Percentiles rank a stretch among this genome's conserved stretches.
These are phyloP conservation scores for Campoletis raptor DNA, from an alignment of 2,888 invertebrate species.

Conservation along the genomic window DNA sequence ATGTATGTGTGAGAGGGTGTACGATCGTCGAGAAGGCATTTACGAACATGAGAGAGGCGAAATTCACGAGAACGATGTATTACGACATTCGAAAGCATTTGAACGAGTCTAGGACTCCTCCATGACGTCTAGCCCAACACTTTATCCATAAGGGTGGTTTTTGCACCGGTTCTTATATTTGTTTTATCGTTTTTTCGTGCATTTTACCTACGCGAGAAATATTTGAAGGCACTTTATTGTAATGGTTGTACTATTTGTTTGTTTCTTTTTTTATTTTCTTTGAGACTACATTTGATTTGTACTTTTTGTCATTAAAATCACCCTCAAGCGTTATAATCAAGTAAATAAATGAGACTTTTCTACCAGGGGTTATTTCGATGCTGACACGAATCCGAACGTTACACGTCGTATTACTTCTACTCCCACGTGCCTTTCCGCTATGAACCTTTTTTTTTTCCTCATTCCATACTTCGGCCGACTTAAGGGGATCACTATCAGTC, in stretches of 20 bases:
- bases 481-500: conserved; percentile 16
- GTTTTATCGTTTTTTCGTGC: not conserved
- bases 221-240: not conserved
- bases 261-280: not conserved
- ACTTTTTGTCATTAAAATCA: not conserved
- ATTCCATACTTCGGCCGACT: conserved; percentile 12
- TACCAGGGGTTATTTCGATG: not conserved
- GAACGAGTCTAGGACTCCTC: not conserved
- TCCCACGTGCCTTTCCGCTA: conserved; percentile 20
- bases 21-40: conserved; percentile 7
- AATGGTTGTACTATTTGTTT: not conserved
- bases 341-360: conserved; percentile 23
- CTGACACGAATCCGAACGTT: not conserved
- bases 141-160: not conserved
- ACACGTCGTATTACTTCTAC: conserved; percentile 15
- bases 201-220: not conserved
- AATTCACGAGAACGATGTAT: not conserved
- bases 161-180: not conserved
- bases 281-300: not conserved
- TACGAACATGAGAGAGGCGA: not conserved
- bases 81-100: not conserved
- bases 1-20: not conserved
- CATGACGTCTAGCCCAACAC: conserved; percentile 6
- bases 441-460: conserved; percentile 4
- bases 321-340: not conserved